Evolutionary conservation across 2,797 vertebrate species (phyloP), one percentile per base, ranked within the genome.

Genomic region (Clarias pachynema): DNA sequence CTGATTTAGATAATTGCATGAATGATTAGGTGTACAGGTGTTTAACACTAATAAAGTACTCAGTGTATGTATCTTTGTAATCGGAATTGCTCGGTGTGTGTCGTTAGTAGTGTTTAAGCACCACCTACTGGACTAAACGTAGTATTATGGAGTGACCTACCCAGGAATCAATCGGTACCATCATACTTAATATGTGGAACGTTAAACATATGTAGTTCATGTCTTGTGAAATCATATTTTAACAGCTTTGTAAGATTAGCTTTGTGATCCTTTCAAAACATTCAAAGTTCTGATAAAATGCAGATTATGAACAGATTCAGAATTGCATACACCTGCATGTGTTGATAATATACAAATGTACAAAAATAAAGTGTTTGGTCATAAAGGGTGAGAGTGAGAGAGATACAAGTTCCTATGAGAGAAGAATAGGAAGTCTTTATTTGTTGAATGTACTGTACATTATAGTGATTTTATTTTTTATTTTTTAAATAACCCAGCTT

Each of bases 91-190:
- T 7, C 65, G 22, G 4, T 63, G 59, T 34, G 20, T 78, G 24
- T 53, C 53, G 22, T 79, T 65, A 31, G 85, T 85, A 72, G 84
- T 80, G 4, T 83, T 69, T 40, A 56, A 84, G 56, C 78, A 1
- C 85, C 90, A 87, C 79, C 89, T 90, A 68, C 86, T 90, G 91
- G 88, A 87, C 3, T 29, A 84, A 65, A 66, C 44, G 10, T 26
- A n/a, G 53, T 40, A 79, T 68, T 81, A 53, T 85, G 75, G 53
- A 15, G 9, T 69, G 16, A 56, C n/a, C 59, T 40, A 24, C 4
- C 4, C 73, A 56, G 26, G 49, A 18, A 5, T 60, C 31, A 29
- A 29, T 85, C 5, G 4, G 34, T 29, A 73, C 24, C n/a, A 53
- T 49, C 24, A 49, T 12, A 49, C 22, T 49, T n/a, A 5, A 26